Percentiles rank a stretch among this genome's conserved stretches.
These are phyloP conservation scores for Himalopsyche tibetana DNA, from an alignment of 2,888 invertebrate species.

Conservation along the genomic window DNA sequence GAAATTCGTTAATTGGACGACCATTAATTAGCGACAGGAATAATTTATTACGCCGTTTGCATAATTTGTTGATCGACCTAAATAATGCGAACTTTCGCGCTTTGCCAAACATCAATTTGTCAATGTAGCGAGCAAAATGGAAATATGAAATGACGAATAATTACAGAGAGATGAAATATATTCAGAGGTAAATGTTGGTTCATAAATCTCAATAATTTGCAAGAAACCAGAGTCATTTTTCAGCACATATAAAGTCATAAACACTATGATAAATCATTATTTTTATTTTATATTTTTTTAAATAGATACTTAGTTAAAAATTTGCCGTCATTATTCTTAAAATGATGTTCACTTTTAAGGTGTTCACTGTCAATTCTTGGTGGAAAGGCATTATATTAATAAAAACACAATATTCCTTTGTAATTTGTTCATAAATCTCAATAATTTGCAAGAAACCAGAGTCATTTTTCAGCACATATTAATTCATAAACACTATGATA, in stretches of 20 bases:
- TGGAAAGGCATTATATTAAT: too few relatives aligned
- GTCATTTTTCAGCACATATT: neutral
- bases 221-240: neutral
- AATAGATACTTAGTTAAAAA: neutral
- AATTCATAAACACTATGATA: neutral
- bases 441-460: neutral
- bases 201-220: neutral
- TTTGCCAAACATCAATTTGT: neutral
- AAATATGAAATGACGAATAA: conserved; percentile 12
- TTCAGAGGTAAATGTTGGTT: neutral
- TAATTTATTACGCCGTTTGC: neutral
- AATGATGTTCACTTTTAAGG: too few relatives aligned
- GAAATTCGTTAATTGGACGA: neutral
- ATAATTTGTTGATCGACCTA: conserved; percentile 5
- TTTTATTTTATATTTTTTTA: neutral
- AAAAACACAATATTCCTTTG: too few relatives aligned
- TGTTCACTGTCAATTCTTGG: too few relatives aligned
- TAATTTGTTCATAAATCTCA: neutral
- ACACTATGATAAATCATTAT: neutral
- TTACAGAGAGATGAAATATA: neutral
- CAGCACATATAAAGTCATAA: too few relatives aligned
- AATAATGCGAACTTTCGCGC: neutral
- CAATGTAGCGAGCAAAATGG: neutral
- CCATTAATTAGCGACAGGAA: neutral
- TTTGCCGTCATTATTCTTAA: neutral